Percentiles rank a stretch among this genome's conserved stretches.
phyloP scores from a whole-genome alignment of 2,113 vertebrate genomes.

The Hippocampus guttulatus region DNA sequence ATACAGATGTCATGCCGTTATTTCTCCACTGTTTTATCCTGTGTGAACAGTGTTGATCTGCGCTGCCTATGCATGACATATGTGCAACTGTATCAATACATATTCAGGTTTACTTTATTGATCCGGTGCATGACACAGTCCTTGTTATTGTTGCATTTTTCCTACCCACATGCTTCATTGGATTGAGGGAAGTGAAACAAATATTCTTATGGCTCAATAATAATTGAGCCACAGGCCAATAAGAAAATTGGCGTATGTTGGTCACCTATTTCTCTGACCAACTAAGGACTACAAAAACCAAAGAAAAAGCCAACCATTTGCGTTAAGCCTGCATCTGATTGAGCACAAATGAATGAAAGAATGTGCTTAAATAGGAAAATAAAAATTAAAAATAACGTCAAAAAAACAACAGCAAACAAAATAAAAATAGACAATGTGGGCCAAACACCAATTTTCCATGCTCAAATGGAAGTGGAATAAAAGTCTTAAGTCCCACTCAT shows the following conservation, averaged over 20 bases:
- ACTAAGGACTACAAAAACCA: not conserved
- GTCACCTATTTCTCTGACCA: not conserved
- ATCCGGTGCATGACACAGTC: not conserved
- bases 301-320: not conserved
- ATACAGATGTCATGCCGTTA: not conserved
- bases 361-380: too few relatives aligned
- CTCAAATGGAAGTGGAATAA: too few relatives aligned
- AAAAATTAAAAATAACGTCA: too few relatives aligned
- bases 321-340: not conserved
- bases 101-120: not conserved
- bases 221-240: not conserved
- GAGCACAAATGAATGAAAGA: not conserved
- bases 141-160: not conserved
- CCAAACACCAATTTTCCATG: too few relatives aligned
- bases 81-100: not conserved
- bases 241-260: not conserved
- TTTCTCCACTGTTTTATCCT: conserved; percentile 2
- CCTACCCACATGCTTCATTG: not conserved
- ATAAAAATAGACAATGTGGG: too few relatives aligned
- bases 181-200: not conserved
- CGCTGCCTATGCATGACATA: not conserved
- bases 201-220: not conserved
- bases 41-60: not conserved
- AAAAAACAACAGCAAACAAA: too few relatives aligned
- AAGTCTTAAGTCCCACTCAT: too few relatives aligned